Conservation (phyloP, 2,888 invertebrate genomes). For the Oxystoma pomonae region DNA sequence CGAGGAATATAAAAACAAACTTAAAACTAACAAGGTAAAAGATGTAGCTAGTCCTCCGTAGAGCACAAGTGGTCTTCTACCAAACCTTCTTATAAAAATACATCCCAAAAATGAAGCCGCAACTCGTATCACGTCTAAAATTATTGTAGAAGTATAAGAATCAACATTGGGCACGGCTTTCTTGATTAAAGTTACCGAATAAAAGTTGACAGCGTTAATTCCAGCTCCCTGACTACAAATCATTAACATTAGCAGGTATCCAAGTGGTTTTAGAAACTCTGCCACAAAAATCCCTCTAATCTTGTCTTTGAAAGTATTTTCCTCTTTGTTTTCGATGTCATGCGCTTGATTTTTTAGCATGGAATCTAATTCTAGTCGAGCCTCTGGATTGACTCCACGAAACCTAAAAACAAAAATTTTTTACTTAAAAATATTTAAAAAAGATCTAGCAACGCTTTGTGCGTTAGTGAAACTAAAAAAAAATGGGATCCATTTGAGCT, state of each 20-base stretch:
- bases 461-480: too few species aligned
- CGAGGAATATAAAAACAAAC: conserved; percentile 25
- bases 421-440: too few species aligned
- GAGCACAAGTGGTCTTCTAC: conserved; percentile 61
- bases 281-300: conserved; percentile 25
- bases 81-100: conserved; percentile 57
- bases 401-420: conserved; percentile 20
- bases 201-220: conserved; percentile 67
- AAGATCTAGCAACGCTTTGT: too few species aligned
- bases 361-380: conserved; percentile 49
- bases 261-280: conserved; percentile 56
- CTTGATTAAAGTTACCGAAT: conserved; percentile 63
- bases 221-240: conserved; percentile 67
- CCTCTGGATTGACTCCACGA: conserved; percentile 52
- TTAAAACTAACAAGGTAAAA: conserved; percentile 49
- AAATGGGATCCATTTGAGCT: too few species aligned
- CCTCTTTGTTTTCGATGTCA: conserved; percentile 36
- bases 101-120: conserved; percentile 61
- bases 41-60: conserved; percentile 61
- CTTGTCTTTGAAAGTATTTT: background rate
- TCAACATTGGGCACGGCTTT: conserved; percentile 57
- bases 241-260: conserved; percentile 62
- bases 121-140: conserved; percentile 61
- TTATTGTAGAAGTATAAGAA: conserved; percentile 61
- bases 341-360: conserved; percentile 39